phyloP scores from a whole-genome alignment of 2,797 vertebrate species.

The Neosilurus hyrtlii region DNA sequence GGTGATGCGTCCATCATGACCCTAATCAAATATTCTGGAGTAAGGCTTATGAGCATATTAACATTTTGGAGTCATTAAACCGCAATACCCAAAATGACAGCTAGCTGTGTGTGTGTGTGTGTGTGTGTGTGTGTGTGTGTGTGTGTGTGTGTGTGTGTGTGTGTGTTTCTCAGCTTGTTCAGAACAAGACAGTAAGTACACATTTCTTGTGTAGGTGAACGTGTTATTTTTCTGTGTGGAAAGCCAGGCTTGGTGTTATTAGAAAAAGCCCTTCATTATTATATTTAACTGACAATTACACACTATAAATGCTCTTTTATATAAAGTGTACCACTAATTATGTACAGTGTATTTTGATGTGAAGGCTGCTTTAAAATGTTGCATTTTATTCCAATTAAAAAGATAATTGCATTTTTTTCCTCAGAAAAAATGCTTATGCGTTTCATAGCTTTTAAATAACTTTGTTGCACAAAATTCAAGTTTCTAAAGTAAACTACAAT shows the following conservation, averaged over 20 bases:
- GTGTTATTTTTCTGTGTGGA: slow-evolving; percentile 41
- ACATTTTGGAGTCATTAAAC: slow-evolving; percentile 80
- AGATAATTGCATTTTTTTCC: slow-evolving; percentile 16
- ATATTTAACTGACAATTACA: slow-evolving; percentile 5
- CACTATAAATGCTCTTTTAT: neutral
- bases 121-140: slow-evolving; percentile 47
- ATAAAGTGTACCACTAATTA: slow-evolving; percentile 35
- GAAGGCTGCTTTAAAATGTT: slow-evolving; percentile 12
- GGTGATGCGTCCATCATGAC: slow-evolving; percentile 70
- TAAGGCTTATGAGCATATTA: slow-evolving; percentile 75
- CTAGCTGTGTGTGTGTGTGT: slow-evolving; percentile 36
- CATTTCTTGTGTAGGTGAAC: slow-evolving; percentile 32
- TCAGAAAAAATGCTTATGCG: neutral
- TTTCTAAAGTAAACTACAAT: neutral
- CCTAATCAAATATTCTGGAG: slow-evolving; percentile 78
- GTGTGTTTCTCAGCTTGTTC: slow-evolving; percentile 27
- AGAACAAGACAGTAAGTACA: slow-evolving; percentile 13
- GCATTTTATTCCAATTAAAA: slow-evolving; percentile 52
- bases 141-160: slow-evolving; percentile 38
- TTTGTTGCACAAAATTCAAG: neutral
- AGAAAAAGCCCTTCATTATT: slow-evolving; percentile 17
- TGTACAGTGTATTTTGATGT: slow-evolving; percentile 29
- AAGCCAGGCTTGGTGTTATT: slow-evolving; percentile 20
- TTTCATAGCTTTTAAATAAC: neutral
- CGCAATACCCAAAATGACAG: slow-evolving; percentile 58